Evolutionary conservation across 1,140 invertebrate species (phyloP), one percentile per base, ranked within the genome.

Genomic region (Pogonomyrmex californicus): DNA sequence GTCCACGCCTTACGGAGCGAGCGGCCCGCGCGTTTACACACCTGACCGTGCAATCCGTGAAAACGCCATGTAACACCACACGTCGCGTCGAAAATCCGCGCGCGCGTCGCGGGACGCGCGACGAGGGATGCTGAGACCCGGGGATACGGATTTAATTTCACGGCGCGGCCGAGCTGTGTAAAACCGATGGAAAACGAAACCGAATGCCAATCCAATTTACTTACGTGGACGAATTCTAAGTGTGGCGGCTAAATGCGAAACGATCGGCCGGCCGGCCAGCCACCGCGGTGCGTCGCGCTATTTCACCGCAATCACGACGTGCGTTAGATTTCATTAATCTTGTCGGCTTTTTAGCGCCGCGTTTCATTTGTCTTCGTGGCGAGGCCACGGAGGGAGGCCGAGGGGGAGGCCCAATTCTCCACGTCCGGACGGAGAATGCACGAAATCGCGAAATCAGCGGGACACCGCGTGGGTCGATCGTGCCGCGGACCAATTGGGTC

Each of bases 401-500:
- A 81, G 63, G 70, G 78, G 75, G 70, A 76, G 90, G 65, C 71
- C 82, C 76, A 88, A 88, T 90, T 90, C 90, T 90, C 56, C 76
- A 51, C 70, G 87, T 73, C 73, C 85, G 60, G 58, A 65, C 30
- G 66, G 65, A 86, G 86, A 73, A 87, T 62, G 79, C 78, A 87
- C 30, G 38, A 77, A 85, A 85, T 79, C 83, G 75, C 89, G 79
- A 85, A 83, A 90, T 88, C 88, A 88, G 89, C 89, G 81, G 88
- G 87, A 62, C 88, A 82, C 60, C 88, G 85, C 63, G 85, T 79
- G 79, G 77, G 86, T 86, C 86, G 88, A 90, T 90, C 89, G 88
- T 86, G 75, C 23, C 23, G 86, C 86, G 49, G 86, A 88, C 88
- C 89, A 90, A 90, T 90, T 90, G 89, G 86, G 77, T 90, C 89